Evolutionary conservation across 2,113 vertebrate species (phyloP), one percentile per base, ranked within the genome.

Genomic region (Acrocephalus kingi): DNA sequence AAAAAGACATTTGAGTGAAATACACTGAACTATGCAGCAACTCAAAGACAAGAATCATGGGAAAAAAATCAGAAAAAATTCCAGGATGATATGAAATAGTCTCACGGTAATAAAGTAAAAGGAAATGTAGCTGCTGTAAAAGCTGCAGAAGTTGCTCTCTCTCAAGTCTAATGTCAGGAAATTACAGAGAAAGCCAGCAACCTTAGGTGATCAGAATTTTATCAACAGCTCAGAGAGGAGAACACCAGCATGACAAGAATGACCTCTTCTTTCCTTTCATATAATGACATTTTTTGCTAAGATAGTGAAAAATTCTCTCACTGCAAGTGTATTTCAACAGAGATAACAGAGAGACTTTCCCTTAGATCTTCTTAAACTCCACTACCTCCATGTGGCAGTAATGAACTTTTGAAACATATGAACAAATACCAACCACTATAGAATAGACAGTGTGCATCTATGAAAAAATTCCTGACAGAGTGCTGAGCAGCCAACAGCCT

Each of bases 171-270:
- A 74, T 72, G 52, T 35, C 14, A 4, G 81, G 73, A 96, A 94
- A 95, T 96, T 95, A 75, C 56, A 93, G 75, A 92, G 64, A 96
- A 91, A 88, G 25, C 4, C 41, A 52, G 58, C 25, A 86, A 94
- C 72, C 72, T 69, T 48, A 76, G 18, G 52, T 0, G 5, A 93
- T 88, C 62, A 51, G 76, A 90, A 84, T 88, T 95, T 81, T 84
- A 96, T 86, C 90, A 93, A 74, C 39, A 84, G 17, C 51, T 76
- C 62, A 45, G 43, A 46, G 39, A 87, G 81, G 18, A 66, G 68
- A 93, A 71, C 69, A 93, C 30, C 58, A 84, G 62, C 84, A 93
- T 67, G 72, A 95, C 61, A 95, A 96, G 24, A 90, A 95, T 84
- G n/a, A 89, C 83, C 55, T 73, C 58, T 72, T 91, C 74, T 88